Evolutionary conservation across 2,888 invertebrate genomes (phyloP), one percentile per base, ranked within the genome.

Genomic region (Trachelus troglodyta): DNA sequence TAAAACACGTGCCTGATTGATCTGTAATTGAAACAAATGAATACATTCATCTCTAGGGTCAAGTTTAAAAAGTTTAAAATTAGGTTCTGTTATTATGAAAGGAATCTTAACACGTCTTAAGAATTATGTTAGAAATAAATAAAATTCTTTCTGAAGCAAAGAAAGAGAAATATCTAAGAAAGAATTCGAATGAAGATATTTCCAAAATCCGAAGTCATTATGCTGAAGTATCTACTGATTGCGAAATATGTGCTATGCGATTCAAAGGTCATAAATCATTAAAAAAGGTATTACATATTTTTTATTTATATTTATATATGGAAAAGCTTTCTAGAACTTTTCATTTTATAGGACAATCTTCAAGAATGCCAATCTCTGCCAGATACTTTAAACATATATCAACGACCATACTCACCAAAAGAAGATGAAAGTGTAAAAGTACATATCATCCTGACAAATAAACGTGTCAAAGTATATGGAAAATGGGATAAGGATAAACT

Each of bases 401-500:
- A 71, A 12, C 9, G 2, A 33, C 71, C 71, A 71, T 33, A 31
- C 31, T 34, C 33, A 34, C 15, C 33, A 1, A 34, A 15, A 9
- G 71, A 71, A 71, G 34, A 31, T 15, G 34, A 74, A 74, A 76
- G 68, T 73, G 23, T 40, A 74, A 69, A 74, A 11, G 35, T 77
- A 73, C 78, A 35, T 31, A 12, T 78, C 12, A 73, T 69, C 11
- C 76, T 69, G 1, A 78, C 76, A 15, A 78, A 78, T 34, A 69
- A 30, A 31, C 69, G 78, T n/a, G 37, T 78, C 34, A 76, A 78
- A 34, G 78, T 78, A 1, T 78, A 76, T 56, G 78, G 76, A 3
- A 68, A 78, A 56, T 78, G 78, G 78, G 34, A 74, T 31, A 34
- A 78, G 15, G 71, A 78, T 34, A 78, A 73, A 76, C 76, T 78